Conservation (phyloP, 2,888 invertebrate species). For the Invenusta paracnida region DNA sequence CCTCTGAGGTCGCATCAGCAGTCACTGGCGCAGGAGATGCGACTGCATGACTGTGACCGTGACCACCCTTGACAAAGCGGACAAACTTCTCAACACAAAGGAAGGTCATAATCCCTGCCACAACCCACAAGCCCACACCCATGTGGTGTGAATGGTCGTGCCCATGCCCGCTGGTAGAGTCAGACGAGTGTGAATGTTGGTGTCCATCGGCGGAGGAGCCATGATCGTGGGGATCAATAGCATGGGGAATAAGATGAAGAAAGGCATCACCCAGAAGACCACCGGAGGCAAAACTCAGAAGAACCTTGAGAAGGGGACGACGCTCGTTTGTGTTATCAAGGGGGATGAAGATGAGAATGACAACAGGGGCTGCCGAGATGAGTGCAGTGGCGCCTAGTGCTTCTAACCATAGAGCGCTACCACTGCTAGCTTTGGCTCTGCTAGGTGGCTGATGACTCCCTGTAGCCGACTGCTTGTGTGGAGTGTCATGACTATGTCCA, state of each 20-base stretch:
- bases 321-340: conserved; percentile 72
- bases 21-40: conserved; percentile 44
- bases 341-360: conserved; percentile 85
- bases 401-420: conserved; percentile 68
- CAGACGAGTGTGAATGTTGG: conserved; percentile 62
- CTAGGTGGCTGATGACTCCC: background rate
- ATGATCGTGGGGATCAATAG: conserved; percentile 65
- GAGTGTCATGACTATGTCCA: conserved; percentile 39
- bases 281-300: conserved; percentile 62
- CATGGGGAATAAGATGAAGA: conserved; percentile 94
- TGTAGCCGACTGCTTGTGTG: background rate
- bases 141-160: conserved; percentile 60
- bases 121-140: conserved; percentile 86
- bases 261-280: conserved; percentile 96
- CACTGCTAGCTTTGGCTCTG: conserved; percentile 46
- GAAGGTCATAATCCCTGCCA: conserved; percentile 85
- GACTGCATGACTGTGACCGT: conserved; percentile 70
- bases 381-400: conserved; percentile 83
- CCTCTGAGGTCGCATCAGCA: background rate
- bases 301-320: conserved; percentile 76
- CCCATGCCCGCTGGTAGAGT: conserved; percentile 61
- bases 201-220: conserved; percentile 50
- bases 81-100: conserved; percentile 80
- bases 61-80: conserved; percentile 73
- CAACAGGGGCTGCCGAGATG: conserved; percentile 88